Evolutionary conservation across 2,113 vertebrate genomes (phyloP), one percentile per base, ranked within the genome.

Genomic region (Nibea albiflora): DNA sequence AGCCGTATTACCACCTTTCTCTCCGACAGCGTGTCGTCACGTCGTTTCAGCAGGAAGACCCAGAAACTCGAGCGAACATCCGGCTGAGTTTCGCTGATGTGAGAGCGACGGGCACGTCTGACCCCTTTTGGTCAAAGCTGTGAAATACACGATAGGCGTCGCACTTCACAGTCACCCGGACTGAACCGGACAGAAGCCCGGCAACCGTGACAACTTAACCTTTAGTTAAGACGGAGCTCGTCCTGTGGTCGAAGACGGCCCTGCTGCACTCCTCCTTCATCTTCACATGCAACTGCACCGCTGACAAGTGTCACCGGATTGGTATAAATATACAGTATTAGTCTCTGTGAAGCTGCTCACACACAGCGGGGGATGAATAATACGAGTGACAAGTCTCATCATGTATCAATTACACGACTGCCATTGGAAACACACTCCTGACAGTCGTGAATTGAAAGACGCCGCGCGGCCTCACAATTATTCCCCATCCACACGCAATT

Each of bases 401-500:
- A 84, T 84, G 80, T 75, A 76, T 83, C 85, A 75, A 77, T 84
- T 65, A 85, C 73, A 72, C 75, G 44, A 79, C 76, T 39, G 78
- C 81, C 79, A 57, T 61, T 68, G 24, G 50, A 80, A 79, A 85
- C 56, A 70, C 14, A 64, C 68, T 80, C 76, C 71, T 81, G 88
- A 80, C 71, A 78, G 76, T 49, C 50, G 78, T 11, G 64, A 67
- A 82, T 57, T 72, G 56, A 84, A 57, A 80, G 14, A 49, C n/a
- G 28, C 60, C 31, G 47, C 47, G 88, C 79, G 54, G 74, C 77
- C 64, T 91, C 85, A 90, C 91, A 92, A 90, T 93, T 93, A 93
- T 87, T 95, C 89, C 92, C 89, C 81, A 87, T 92, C 86, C 93
- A 85, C 86, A 82, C 16, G 88, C 92, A 93, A 94, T 95, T 92